Evolutionary conservation across 2,113 vertebrate genomes (phyloP), one percentile per base, ranked within the genome.

Genomic region (Meleagris gallopavo): DNA sequence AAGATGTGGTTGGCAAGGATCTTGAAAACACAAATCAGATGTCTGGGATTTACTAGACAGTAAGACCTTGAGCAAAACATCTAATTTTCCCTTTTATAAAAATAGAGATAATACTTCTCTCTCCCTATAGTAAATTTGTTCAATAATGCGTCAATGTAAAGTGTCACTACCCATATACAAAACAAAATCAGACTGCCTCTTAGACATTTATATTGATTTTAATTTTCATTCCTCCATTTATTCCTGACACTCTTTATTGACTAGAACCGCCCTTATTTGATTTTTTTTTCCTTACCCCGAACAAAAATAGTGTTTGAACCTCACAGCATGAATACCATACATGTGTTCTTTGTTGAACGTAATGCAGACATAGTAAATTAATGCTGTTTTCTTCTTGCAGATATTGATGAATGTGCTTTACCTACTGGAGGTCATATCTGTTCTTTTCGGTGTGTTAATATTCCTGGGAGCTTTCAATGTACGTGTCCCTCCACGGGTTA

Each of bases 341-440:
- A 0, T 5, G 11, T 34, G 11, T 8, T 3, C 55, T n/a, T 48
- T 30, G 18, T 29, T 52, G n/a, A 71, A 41, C 27, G 7, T 13
- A 43, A 6, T 16, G 52, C 67, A 13, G 27, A 18, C 11, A 15
- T 1, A 74, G 20, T 46, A 52, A 86, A 78, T 67, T 5, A 11
- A 13, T 18, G 70, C 2, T 62, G 12, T 20, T 80, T 81, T 80
- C 92, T 66, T 67, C 18, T 14, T 95, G 78, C 96, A 99, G 99
- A 99, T 89, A 99, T 99, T 9, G 99, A 99, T 48, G 99, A 99
- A 93, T 99, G 99, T 24, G 99, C 99, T 43, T 97, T 99, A 83
- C 99, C 99, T 71, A 99, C 99, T 1, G 99, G 99, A 70, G 99
- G 99, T 38, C 99, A 99, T 83, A 99, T 99, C 95, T 99, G 99